These are phyloP conservation scores for Balanococcus diminutus DNA, from an alignment of 2,888 invertebrate genomes.

Conservation along the genomic window DNA sequence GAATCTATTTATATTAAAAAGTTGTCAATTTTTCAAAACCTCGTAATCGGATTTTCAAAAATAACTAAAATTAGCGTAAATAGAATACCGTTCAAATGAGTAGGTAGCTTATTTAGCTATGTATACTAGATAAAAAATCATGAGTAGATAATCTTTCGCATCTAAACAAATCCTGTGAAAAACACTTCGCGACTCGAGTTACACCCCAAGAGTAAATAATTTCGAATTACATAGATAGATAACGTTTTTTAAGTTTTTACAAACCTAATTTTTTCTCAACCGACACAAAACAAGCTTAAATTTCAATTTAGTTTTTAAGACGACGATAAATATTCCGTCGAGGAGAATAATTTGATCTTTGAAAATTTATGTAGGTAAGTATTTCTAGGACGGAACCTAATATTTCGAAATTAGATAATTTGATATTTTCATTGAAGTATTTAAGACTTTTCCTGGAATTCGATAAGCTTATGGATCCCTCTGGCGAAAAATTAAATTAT, in stretches of 20 bases:
- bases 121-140: no score
- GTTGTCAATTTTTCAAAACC: background rate
- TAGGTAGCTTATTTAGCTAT: no score
- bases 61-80: background rate
- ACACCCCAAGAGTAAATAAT: background rate
- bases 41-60: background rate
- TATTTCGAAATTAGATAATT: background rate
- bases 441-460: background rate
- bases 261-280: background rate
- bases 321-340: background rate
- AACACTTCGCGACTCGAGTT: background rate
- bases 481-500: background rate
- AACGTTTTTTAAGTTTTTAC: no score
- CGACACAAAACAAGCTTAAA: background rate
- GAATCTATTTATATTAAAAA: no score
- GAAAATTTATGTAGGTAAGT: background rate
- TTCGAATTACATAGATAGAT: background rate
- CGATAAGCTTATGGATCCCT: background rate
- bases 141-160: no score
- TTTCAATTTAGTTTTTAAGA: background rate
- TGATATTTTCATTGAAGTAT: background rate
- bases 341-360: background rate
- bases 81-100: no score
- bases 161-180: no score
- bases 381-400: background rate